Evolutionary conservation across 2,888 invertebrate species (phyloP), one percentile per base, ranked within the genome.

Genomic region (Amphipyra tragopoginis): DNA sequence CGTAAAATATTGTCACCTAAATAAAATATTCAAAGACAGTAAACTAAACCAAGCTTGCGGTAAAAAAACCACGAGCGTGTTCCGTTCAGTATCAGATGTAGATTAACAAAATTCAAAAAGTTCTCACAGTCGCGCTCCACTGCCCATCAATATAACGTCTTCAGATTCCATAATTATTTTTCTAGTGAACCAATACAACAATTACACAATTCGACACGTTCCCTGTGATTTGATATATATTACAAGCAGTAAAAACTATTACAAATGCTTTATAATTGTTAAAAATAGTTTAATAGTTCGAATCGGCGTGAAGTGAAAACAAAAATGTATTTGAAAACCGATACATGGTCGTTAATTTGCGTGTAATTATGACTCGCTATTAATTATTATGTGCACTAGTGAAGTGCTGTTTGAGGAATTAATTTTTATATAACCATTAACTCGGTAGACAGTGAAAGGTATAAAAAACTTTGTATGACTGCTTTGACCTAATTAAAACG

Each of bases 61-160:
- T 84, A 79, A 70, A 77, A 85, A 76, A 89, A 88, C 90, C 90
- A 86, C 90, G 73, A 78, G 71, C 81, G 58, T 85, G 56, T 73
- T 47, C 61, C 50, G 36, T 15, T 42, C 51, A 85, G 87, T 89
- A 91, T 92, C 91, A 90, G 90, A 92, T 91, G 87, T 89, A 92
- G 90, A 90, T 88, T 88, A 90, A 88, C 87, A 81, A 87, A 89
- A 88, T 87, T 87, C 82, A 66, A 90, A 90, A 89, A 83, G 90
- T 94, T 94, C 94, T 92, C 94, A 94, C 89, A 90, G 94, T 89
- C 86, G 83, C 91, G 94, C 90, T 91, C 85, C 89, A 91, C 83
- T 86, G 92, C 85, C 80, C 81, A 75, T 86, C 86, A 91, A 92
- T 90, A 84, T 90, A 88, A 86, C 86, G 83, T 89, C 90, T 84